phyloP scores from a whole-genome alignment of 2,113 vertebrate species.

The Toxotes jaculatrix region DNA sequence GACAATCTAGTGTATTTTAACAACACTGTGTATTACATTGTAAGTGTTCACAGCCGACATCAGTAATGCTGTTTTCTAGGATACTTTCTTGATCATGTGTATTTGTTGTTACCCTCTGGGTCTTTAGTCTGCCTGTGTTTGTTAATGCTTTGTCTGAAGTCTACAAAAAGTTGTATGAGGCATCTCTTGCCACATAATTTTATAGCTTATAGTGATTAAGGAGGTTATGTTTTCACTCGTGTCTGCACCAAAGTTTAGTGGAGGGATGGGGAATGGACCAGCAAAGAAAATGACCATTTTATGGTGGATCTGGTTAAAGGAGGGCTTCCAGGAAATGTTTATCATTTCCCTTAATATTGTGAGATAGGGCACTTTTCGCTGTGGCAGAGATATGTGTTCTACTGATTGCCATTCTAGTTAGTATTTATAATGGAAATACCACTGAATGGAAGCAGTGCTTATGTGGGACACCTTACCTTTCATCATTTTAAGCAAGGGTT shows the following conservation, averaged over 20 bases:
- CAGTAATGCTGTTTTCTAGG: neutral
- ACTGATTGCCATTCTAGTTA: neutral
- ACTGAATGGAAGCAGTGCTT: neutral
- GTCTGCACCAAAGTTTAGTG: too few relatives aligned
- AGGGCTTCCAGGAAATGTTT: too few relatives aligned
- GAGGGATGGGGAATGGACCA: too few relatives aligned
- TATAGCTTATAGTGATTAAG: neutral
- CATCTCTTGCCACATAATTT: neutral
- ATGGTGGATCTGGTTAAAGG: too few relatives aligned
- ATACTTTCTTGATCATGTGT: neutral
- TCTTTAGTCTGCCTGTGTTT: neutral
- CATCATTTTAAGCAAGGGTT: neutral
- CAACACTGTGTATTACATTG: neutral
- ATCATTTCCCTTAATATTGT: too few relatives aligned
- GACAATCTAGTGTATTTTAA: neutral
- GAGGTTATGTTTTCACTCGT: too few relatives aligned
- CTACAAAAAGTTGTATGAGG: neutral
- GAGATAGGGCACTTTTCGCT: too few relatives aligned
- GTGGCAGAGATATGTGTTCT: too few relatives aligned
- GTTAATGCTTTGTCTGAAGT: neutral
- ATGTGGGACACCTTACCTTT: neutral
- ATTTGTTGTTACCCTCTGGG: neutral
- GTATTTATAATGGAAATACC: neutral
- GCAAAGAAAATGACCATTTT: too few relatives aligned
- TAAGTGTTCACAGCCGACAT: neutral